Percentiles rank a stretch among this genome's conserved stretches.
These are phyloP conservation scores for Centrocercus urophasianus DNA, from an alignment of 2,113 vertebrate species.

Conservation along the genomic window DNA sequence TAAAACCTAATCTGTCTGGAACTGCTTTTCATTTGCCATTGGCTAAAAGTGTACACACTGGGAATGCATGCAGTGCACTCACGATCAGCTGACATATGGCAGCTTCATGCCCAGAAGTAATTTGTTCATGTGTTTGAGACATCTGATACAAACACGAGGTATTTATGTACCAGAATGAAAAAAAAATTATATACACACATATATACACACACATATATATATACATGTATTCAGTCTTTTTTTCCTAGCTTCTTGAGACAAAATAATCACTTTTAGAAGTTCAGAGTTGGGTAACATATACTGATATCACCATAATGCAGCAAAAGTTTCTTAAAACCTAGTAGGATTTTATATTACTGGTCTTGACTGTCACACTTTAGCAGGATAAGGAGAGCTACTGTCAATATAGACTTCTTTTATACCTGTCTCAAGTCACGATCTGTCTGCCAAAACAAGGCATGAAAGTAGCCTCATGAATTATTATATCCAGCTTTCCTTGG, in stretches of 20 bases:
- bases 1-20: not conserved
- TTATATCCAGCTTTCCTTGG: not conserved
- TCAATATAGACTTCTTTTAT: not conserved
- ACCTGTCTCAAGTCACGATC: not conserved
- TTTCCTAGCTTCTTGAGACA: not conserved
- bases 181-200: no score
- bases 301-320: not conserved
- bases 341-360: not conserved
- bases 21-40: not conserved
- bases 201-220: no score
- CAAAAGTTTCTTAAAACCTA: not conserved
- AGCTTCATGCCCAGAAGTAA: not conserved
- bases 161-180: not conserved
- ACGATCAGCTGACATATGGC: not conserved
- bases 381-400: not conserved
- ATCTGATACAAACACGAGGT: not conserved
- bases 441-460: not conserved
- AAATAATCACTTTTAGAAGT: not conserved
- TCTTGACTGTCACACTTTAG: not conserved
- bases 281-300: not conserved
- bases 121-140: not conserved
- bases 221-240: not conserved
- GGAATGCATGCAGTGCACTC: not conserved
- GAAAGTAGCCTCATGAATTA: not conserved
- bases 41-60: not conserved